A percentile compares a stretch with the other conserved stretches of the same genome.
Evolutionary conservation across 2,113 vertebrate species (phyloP).

Genomic region (Pseudorasbora parva): DNA sequence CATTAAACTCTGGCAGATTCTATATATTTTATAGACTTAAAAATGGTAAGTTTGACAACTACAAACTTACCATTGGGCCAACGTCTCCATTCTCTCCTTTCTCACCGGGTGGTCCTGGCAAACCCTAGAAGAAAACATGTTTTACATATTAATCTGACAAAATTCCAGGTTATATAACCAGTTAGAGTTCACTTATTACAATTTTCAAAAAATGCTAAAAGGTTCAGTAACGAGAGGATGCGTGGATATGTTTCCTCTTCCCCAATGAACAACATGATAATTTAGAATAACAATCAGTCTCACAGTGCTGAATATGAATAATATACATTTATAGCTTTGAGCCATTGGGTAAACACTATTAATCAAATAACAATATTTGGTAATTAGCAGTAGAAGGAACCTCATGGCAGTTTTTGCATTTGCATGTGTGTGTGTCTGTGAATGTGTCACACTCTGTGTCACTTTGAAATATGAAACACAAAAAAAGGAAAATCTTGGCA

Average conservation of each 20-base stretch:
- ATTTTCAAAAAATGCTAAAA: background rate
- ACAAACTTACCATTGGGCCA: conserved; percentile 88
- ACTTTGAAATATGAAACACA: conserved; percentile 61
- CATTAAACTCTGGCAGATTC: too few species aligned
- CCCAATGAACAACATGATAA: background rate
- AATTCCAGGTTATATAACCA: background rate
- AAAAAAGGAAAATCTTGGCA: conserved; percentile 26
- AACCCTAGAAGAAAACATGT: conserved; percentile 77
- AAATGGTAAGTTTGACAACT: too few species aligned
- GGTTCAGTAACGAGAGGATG: background rate
- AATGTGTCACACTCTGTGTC: background rate
- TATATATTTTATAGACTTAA: too few species aligned
- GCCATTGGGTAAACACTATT: conserved; percentile 23
- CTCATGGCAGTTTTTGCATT: conserved; percentile 15
- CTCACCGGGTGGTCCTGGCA: conserved; percentile 96
- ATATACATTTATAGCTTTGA: conserved; percentile 12
- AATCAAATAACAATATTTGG: conserved; percentile 15
- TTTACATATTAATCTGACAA: background rate
- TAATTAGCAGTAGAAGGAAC: conserved; percentile 31
- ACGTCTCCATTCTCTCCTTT: conserved; percentile 98
- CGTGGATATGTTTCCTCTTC: background rate
- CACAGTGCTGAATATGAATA: conserved; percentile 2
- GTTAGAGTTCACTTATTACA: background rate
- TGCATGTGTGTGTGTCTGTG: background rate
- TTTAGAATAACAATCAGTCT: conserved; percentile 13